Evolutionary conservation across 2,797 vertebrate species (phyloP), one percentile per base, ranked within the genome.

Genomic region (Craterocephalus amniculus): DNA sequence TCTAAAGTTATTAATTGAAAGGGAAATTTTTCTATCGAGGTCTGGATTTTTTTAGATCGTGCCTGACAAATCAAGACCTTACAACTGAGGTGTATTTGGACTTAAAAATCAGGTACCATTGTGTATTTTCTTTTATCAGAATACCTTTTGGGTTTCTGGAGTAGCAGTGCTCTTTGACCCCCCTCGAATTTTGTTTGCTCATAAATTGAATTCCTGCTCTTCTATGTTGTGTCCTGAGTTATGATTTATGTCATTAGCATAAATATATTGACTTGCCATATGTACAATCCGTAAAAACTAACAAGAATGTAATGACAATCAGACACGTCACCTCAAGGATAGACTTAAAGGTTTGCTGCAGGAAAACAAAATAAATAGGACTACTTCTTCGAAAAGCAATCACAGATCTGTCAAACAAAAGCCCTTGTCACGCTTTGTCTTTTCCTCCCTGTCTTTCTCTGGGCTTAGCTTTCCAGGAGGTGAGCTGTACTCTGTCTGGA

Each of bases 371-470:
- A 86, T 63, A 70, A 71, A 55, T 80, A 56, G 60, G 64, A 67
- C 69, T 67, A 69, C 70, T 83, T 86, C 27, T 58, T 62, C 76
- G 78, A 74, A 87, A 86, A 90, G 75, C 76, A 83, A 90, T 91
- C 70, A 70, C 70, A 67, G 74, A 83, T 85, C 85, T 88, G 81
- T 85, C 88, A 92, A 87, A 93, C 92, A 93, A 95, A 45, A 94
- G 89, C 80, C 79, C 14, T 66, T 71, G 85, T 89, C 87, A 77
- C 68, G 86, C 85, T 90, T 91, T 77, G 83, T 90, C 80, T 91
- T 70, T 72, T 58, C 72, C 80, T 70, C 82, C 51, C 70, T 4
- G 29, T 78, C 76, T 51, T 59, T 74, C 49, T 71, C 70, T 68
- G 76, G 35, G 43, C 75, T 71, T 70, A 88, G 90, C 83, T 85